Evolutionary conservation across 2,797 vertebrate species (phyloP).

Genomic region (Graptemys geographica): DNA sequence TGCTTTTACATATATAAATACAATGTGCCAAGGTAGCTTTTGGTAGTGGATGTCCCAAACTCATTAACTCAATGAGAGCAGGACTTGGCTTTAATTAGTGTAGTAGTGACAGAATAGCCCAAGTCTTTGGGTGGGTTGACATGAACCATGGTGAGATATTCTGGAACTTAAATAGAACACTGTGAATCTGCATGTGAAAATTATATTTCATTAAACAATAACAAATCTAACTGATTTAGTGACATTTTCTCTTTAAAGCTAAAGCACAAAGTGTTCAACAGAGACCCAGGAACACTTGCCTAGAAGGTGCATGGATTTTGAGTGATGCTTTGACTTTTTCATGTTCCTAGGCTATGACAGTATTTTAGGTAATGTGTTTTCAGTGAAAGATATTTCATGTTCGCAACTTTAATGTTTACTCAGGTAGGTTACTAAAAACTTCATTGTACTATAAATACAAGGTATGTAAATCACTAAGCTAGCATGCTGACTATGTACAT

Average conservation of each 20-base stretch:
- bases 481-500: conserved; percentile 65
- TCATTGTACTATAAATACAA: conserved; percentile 55
- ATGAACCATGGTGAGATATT: background rate
- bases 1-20: background rate
- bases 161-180: background rate
- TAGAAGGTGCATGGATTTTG: background rate
- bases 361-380: conserved; percentile 5
- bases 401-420: conserved; percentile 26
- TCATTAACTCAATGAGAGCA: background rate
- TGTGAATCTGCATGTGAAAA: background rate
- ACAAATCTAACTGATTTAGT: background rate
- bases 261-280: background rate
- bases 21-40: background rate
- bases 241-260: background rate
- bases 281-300: background rate
- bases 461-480: conserved; percentile 70
- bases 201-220: background rate
- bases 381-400: conserved; percentile 17
- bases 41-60: background rate
- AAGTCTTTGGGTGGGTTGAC: background rate
- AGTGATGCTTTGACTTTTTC: background rate
- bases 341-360: background rate
- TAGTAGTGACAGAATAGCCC: background rate
- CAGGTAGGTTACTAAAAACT: conserved; percentile 38
- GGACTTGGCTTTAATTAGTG: background rate